A percentile compares a stretch with the other conserved stretches of the same genome.
phyloP scores from a whole-genome alignment of 2,113 vertebrate genomes.

The Thunnus thynnus region DNA sequence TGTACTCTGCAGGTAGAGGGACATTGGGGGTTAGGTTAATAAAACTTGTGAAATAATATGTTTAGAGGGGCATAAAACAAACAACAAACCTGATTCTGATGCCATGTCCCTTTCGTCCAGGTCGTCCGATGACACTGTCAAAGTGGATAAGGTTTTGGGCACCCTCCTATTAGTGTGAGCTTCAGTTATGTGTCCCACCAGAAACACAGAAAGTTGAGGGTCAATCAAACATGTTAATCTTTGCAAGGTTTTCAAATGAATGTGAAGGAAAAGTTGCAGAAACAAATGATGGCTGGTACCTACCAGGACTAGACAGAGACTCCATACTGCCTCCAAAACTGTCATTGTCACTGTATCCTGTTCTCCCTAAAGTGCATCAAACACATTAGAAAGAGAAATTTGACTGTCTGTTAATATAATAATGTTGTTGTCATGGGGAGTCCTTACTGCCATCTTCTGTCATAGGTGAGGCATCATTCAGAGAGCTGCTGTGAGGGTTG shows the following conservation, averaged over 20 bases:
- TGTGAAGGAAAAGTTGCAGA: conserved; percentile 4
- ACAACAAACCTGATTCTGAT: conserved; percentile 80
- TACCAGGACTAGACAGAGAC: conserved; percentile 92
- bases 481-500: conserved; percentile 44
- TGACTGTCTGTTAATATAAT: neutral
- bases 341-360: conserved; percentile 86
- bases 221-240: neutral
- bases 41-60: neutral
- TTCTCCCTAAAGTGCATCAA: conserved; percentile 70
- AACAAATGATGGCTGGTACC: neutral
- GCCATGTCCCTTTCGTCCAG: conserved; percentile 89
- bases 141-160: conserved; percentile 83
- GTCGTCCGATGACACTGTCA: conserved; percentile 91
- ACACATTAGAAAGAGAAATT: neutral
- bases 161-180: conserved; percentile 77
- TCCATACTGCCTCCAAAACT: conserved; percentile 89
- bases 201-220: conserved; percentile 20
- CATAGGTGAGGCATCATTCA: conserved; percentile 58
- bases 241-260: neutral
- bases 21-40: neutral
- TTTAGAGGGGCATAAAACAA: neutral
- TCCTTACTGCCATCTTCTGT: conserved; percentile 79
- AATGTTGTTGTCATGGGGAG: neutral
- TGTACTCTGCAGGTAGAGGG: conserved; percentile 75
- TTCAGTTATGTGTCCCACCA: conserved; percentile 46